Base-by-base conservation (phyloP, 2,113 vertebrate species). In the Cyanoramphus novaezelandiae region DNA sequence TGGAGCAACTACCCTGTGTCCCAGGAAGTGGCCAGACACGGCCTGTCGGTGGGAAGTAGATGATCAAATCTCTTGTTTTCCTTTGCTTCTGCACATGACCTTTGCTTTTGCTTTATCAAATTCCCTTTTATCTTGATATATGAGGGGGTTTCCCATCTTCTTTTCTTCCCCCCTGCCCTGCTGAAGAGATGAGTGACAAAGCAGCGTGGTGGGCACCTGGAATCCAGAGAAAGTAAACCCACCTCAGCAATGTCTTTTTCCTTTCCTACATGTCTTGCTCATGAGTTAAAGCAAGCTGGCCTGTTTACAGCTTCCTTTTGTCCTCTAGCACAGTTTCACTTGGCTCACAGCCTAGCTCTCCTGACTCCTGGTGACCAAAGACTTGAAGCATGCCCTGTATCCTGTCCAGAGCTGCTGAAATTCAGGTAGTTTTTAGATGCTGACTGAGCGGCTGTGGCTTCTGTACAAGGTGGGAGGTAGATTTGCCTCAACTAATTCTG, bases 291-390 rank as follows among this genome's bases (percentile, higher is more conserved):
- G 65, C 80, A 93, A 50, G 82, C 85, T 88, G 80, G 70, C 60
- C 88, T 86, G 80, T 68, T 93, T 86, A 93, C 88, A 72, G 77
- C 90, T 97, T 94, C 93, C 95, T 91, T 62, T 86, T 94, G 90
- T 76, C 93, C 92, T 96, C 55, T 95, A 91, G 59, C 94, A 96
- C 92, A 93, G 77, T 95, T 95, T 92, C 44, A 11, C 37, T 86
- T 97, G 95, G 95, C 93, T 96, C 72, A 29, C 65, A 76, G 93
- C 93, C 91, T 79, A 19, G 41, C 80, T 92, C 77, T 88, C 77
- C 69, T 89, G 88, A 49, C 52, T 95, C 80, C 80, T 60, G 92
- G 65, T 92, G 90, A 64, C 80, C 90, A 91, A 86, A 84, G n/a
- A 33, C 62, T 86, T 75, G 55, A 52, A 91, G 69, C 92, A 67